These are phyloP conservation scores for Hyaena hyaena DNA, from an alignment of 2,113 vertebrate species.

Conservation along the genomic window DNA sequence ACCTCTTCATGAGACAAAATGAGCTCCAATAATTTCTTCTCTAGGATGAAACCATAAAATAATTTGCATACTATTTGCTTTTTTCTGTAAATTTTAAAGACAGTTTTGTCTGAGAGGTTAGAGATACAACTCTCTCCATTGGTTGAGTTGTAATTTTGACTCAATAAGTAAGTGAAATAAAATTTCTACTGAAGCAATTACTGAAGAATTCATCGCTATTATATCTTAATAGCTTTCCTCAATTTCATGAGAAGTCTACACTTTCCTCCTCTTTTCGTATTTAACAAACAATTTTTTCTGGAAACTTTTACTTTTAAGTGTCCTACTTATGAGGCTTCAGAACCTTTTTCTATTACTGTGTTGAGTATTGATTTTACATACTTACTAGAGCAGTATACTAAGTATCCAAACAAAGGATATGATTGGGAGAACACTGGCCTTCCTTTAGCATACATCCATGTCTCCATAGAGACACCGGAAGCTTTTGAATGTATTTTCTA, in stretches of 20 bases:
- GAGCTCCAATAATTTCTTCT: not conserved
- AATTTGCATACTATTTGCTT: not conserved
- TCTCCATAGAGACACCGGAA: not conserved
- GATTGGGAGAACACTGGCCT: not conserved
- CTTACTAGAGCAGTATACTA: constrained; percentile 15
- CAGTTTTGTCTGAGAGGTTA: not conserved
- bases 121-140: not conserved
- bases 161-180: not conserved
- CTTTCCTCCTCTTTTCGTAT: not conserved
- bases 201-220: not conserved
- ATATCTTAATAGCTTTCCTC: not conserved
- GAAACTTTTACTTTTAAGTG: constrained; percentile 4
- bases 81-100: not conserved
- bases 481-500: not conserved
- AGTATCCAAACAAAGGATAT: not conserved
- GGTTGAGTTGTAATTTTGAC: not conserved
- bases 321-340: constrained; percentile 33
- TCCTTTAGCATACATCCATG: not conserved
- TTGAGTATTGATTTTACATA: constrained; percentile 32
- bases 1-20: not conserved
- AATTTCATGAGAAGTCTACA: constrained; percentile 25
- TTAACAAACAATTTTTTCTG: constrained; percentile 41
- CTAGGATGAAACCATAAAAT: not conserved
- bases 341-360: not conserved
- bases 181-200: not conserved